These are phyloP conservation scores for Acanthococcus lagerstroemiae DNA, from an alignment of 2,888 invertebrate species.

Conservation along the genomic window DNA sequence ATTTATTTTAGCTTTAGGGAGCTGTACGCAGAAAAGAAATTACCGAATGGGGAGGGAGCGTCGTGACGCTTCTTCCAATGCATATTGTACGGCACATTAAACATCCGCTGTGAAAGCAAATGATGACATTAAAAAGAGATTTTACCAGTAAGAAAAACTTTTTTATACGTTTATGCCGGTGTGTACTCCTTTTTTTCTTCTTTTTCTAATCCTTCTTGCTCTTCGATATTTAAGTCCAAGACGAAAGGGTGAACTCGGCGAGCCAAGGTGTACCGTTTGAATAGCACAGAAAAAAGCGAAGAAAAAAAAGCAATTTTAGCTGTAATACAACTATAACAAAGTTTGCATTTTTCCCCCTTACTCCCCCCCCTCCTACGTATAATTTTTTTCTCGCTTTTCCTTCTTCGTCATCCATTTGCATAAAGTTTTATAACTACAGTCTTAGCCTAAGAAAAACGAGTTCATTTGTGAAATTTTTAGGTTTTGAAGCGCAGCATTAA, in stretches of 20 bases:
- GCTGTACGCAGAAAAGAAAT: constrained; percentile 28
- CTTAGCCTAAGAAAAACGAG: neutral
- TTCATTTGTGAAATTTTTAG: neutral
- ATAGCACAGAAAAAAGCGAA: neutral
- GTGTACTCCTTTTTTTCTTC: constrained; percentile 13
- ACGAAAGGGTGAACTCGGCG: constrained; percentile 21
- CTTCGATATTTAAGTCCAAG: constrained; percentile 12
- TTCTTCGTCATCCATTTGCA: constrained; percentile 9
- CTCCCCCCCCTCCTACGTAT: neutral
- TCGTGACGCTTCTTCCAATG: constrained; percentile 31
- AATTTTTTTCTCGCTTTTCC: neutral
- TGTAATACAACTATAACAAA: constrained; percentile 13
- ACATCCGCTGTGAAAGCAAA: constrained; percentile 31
- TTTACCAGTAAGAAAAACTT: constrained; percentile 30
- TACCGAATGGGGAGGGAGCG: constrained; percentile 22
- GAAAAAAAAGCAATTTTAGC: constrained; percentile 22
- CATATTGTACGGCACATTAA: constrained; percentile 32
- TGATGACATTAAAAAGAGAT: constrained; percentile 32
- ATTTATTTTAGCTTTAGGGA: constrained; percentile 36
- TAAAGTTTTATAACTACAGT: constrained; percentile 21
- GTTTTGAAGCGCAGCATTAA: neutral
- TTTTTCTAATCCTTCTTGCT: constrained; percentile 23
- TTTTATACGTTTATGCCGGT: constrained; percentile 14
- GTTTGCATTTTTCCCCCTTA: neutral
- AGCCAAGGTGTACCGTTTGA: constrained; percentile 12